Conservation (phyloP, 2,888 invertebrate species). For the Parnassius smintheus region DNA sequence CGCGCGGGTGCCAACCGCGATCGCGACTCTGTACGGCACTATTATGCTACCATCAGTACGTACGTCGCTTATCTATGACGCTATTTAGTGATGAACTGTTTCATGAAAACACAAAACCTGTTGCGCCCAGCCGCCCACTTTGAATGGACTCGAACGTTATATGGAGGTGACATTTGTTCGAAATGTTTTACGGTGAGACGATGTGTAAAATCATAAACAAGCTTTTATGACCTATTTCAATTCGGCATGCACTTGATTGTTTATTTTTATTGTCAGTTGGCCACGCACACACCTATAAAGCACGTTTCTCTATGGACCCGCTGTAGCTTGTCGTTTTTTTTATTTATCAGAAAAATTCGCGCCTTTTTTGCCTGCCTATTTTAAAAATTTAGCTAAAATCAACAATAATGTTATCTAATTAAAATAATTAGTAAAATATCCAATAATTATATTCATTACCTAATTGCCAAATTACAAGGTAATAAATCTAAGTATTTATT, state of each 20-base stretch:
- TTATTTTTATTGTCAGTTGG: conserved; percentile 43
- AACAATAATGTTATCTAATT: too few species aligned
- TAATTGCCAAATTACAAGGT: too few species aligned
- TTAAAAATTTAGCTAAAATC: too few species aligned
- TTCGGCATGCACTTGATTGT: conserved; percentile 65
- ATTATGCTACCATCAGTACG: conserved; percentile 32
- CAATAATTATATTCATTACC: too few species aligned
- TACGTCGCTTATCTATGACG: conserved; percentile 50
- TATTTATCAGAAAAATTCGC: conserved; percentile 10
- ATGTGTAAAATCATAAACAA: conserved; percentile 51
- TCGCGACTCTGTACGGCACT: conserved; percentile 49
- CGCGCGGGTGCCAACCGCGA: conserved; percentile 77
- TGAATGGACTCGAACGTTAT: conserved; percentile 68
- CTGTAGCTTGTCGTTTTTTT: conserved; percentile 2
- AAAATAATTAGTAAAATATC: too few species aligned
- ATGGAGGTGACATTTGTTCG: conserved; percentile 64
- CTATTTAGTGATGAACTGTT: conserved; percentile 69
- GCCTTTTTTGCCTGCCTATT: conserved; percentile 4
- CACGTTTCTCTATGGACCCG: conserved; percentile 35
- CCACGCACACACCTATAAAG: conserved; percentile 65
- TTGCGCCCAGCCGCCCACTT: conserved; percentile 47
- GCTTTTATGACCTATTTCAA: conserved; percentile 57
- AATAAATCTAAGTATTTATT: too few species aligned
- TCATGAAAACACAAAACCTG: conserved; percentile 49
- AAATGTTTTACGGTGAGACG: conserved; percentile 80